These are phyloP conservation scores for Trichonephila clavipes DNA, from an alignment of 1,140 invertebrate species.

Conservation along the genomic window DNA sequence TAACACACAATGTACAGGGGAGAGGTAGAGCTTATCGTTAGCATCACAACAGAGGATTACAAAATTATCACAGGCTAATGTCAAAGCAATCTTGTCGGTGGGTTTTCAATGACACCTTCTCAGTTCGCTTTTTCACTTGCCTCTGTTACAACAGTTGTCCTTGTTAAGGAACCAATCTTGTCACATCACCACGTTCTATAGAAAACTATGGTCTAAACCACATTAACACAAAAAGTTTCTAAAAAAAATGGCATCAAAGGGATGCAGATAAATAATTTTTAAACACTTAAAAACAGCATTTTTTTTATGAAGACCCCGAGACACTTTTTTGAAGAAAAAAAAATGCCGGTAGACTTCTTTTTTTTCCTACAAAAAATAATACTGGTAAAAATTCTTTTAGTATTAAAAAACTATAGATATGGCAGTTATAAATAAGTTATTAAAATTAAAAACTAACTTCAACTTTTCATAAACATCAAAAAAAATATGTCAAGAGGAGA, in stretches of 20 bases:
- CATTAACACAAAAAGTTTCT: slow-evolving; percentile 72
- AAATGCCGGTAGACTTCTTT: slow-evolving; percentile 62
- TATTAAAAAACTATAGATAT: slow-evolving; percentile 77
- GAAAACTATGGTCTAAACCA: slow-evolving; percentile 68
- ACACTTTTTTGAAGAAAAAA: slow-evolving; percentile 42
- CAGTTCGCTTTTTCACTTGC: slow-evolving; percentile 31
- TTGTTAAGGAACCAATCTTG: not conserved
- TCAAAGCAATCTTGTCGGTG: slow-evolving; percentile 74
- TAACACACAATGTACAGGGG: slow-evolving; percentile 32
- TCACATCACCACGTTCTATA: slow-evolving; percentile 63
- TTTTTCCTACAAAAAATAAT: slow-evolving; percentile 77
- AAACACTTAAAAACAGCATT: slow-evolving; percentile 76
- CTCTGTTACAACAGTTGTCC: slow-evolving; percentile 54
- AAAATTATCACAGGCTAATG: slow-evolving; percentile 76
- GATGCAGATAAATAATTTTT: slow-evolving; percentile 76
- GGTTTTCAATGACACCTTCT: slow-evolving; percentile 54
- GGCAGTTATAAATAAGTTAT: slow-evolving; percentile 77
- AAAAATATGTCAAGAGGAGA: slow-evolving; percentile 72
- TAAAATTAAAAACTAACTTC: slow-evolving; percentile 77
- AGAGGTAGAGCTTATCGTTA: slow-evolving; percentile 53
- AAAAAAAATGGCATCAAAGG: slow-evolving; percentile 76
- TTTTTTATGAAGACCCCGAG: slow-evolving; percentile 59
- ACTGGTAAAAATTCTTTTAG: slow-evolving; percentile 76
- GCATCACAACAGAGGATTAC: slow-evolving; percentile 72
- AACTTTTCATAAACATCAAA: slow-evolving; percentile 76